Conservation (phyloP, 2,888 invertebrate species). For the Hypolimnas misippus region DNA sequence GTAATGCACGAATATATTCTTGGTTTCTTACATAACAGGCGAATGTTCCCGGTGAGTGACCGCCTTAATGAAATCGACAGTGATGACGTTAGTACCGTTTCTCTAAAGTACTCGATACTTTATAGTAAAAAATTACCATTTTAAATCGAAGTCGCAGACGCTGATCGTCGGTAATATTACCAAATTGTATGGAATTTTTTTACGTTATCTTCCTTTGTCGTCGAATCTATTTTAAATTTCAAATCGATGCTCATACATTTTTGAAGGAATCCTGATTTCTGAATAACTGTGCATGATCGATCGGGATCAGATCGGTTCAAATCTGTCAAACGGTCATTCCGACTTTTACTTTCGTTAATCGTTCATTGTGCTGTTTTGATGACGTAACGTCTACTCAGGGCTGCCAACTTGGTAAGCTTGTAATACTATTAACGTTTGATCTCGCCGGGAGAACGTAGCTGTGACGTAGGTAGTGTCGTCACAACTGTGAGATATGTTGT, state of each 20-base stretch:
- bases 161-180: background rate
- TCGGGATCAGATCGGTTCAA: background rate
- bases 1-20: too few relatives aligned
- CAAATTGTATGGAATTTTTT: conserved; percentile 13
- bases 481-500: too few relatives aligned
- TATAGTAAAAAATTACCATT: too few relatives aligned
- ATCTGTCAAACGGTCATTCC: conserved; percentile 1
- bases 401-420: conserved; percentile 6
- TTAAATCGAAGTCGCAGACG: background rate
- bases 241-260: background rate
- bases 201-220: conserved; percentile 17
- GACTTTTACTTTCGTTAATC: conserved; percentile 16
- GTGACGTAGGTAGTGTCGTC: background rate
- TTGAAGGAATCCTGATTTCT: conserved; percentile 1
- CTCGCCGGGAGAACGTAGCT: background rate
- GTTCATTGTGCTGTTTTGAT: background rate
- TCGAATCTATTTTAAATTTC: conserved; percentile 16
- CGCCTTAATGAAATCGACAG: too few relatives aligned
- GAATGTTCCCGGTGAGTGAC: too few relatives aligned
- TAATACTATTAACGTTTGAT: background rate
- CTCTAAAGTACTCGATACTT: too few relatives aligned
- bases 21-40: too few relatives aligned
- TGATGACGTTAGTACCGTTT: too few relatives aligned
- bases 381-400: conserved; percentile 18
- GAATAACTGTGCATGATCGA: background rate